phyloP scores from a whole-genome alignment of 2,113 vertebrate species.

The Lepidothrix coronata region DNA sequence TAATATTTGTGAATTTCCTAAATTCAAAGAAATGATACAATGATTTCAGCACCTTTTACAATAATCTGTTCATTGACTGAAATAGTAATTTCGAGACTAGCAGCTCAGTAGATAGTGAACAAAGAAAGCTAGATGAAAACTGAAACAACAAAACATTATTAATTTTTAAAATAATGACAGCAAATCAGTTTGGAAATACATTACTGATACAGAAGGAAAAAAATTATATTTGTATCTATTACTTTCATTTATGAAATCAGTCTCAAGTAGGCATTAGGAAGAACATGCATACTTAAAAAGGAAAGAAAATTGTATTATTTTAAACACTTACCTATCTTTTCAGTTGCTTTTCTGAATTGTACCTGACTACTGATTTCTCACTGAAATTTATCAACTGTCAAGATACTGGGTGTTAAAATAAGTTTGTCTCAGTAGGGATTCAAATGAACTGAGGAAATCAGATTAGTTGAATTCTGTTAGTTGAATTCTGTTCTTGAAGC shows the following conservation, averaged over 20 bases:
- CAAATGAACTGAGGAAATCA: neutral
- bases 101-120: neutral
- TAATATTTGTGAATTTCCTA: neutral
- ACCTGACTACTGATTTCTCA: neutral
- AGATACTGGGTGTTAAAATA: neutral
- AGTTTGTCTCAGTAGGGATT: neutral
- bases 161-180: neutral
- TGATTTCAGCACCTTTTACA: neutral
- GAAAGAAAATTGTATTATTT: neutral
- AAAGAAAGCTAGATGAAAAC: neutral
- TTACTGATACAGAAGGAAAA: neutral
- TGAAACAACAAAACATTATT: neutral
- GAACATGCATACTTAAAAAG: neutral
- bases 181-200: neutral
- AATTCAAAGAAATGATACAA: neutral
- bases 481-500: neutral
- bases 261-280: neutral
- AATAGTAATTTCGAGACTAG: neutral
- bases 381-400: neutral
- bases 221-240: neutral
- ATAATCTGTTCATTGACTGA: neutral
- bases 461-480: neutral
- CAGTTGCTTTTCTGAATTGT: neutral
- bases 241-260: neutral
- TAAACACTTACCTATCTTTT: neutral